Conservation (phyloP, 2,888 invertebrate genomes). For the Podabrus alpinus region DNA sequence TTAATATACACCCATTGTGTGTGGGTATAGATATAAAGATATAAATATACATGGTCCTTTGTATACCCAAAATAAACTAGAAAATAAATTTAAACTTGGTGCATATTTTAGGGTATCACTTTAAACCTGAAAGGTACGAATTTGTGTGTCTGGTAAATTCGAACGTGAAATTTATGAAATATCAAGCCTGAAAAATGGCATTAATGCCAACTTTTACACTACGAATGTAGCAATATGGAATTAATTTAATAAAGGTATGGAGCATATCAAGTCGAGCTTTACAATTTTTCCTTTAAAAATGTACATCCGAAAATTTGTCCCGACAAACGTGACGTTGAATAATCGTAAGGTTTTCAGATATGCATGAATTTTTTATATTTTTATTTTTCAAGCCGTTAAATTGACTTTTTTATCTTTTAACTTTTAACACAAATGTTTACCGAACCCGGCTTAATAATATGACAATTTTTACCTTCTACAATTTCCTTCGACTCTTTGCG, state of each 20-base stretch:
- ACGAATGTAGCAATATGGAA: background rate
- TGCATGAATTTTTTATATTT: background rate
- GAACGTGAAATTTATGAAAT: background rate
- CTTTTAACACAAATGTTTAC: background rate
- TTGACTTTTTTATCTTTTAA: background rate
- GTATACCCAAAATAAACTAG: slow-evolving; percentile 1
- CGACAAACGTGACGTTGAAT: background rate
- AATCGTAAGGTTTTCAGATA: background rate
- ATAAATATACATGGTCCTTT: background rate
- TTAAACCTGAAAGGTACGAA: background rate
- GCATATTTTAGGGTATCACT: background rate
- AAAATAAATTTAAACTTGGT: slow-evolving; percentile 1
- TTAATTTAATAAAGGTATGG: background rate
- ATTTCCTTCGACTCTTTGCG: slow-evolving; percentile 55
- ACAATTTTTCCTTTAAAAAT: background rate
- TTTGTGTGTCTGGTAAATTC: background rate
- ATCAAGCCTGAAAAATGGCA: background rate
- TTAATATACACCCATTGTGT: background rate
- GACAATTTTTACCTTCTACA: slow-evolving; percentile 51
- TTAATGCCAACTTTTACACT: background rate
- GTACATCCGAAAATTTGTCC: background rate
- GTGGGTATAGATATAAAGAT: background rate
- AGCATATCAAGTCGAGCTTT: background rate
- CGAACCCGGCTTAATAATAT: background rate
- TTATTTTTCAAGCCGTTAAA: background rate